Evolutionary conservation across 2,797 vertebrate species (phyloP).

Genomic region (Neopelma chrysocephalum): DNA sequence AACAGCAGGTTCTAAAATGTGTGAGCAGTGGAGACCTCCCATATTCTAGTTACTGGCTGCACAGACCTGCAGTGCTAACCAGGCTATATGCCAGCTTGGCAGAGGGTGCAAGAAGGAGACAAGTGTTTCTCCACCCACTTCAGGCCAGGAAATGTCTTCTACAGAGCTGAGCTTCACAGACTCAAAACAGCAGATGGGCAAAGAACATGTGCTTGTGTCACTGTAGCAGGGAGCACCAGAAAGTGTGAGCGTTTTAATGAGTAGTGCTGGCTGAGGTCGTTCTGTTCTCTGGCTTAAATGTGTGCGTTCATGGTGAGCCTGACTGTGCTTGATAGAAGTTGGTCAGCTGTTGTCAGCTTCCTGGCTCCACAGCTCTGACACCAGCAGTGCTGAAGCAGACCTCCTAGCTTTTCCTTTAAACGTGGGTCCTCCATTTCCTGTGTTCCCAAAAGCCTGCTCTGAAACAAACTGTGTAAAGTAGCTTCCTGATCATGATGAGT

Average conservation of each 20-base stretch:
- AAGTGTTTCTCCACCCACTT: constrained; percentile 43
- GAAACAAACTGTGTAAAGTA: neutral
- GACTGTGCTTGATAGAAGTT: neutral
- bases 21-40: neutral
- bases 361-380: neutral
- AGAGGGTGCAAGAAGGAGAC: constrained; percentile 16
- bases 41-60: neutral
- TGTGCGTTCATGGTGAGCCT: neutral
- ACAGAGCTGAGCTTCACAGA: constrained; percentile 21
- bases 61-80: neutral
- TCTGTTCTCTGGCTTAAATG: constrained; percentile 26
- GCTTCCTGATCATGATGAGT: constrained; percentile 3
- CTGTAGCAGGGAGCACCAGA: constrained; percentile 25
- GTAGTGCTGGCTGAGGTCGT: constrained; percentile 5
- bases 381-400: neutral
- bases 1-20: neutral
- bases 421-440: constrained; percentile 1
- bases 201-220: constrained; percentile 21
- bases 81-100: neutral
- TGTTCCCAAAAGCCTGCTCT: constrained; percentile 39
- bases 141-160: constrained; percentile 54
- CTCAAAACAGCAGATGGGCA: constrained; percentile 60
- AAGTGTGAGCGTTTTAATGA: constrained; percentile 46
- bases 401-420: neutral
- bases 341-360: constrained; percentile 20